Evolutionary conservation across 1,140 invertebrate species (phyloP).

Genomic region (Bombus balteatus): DNA sequence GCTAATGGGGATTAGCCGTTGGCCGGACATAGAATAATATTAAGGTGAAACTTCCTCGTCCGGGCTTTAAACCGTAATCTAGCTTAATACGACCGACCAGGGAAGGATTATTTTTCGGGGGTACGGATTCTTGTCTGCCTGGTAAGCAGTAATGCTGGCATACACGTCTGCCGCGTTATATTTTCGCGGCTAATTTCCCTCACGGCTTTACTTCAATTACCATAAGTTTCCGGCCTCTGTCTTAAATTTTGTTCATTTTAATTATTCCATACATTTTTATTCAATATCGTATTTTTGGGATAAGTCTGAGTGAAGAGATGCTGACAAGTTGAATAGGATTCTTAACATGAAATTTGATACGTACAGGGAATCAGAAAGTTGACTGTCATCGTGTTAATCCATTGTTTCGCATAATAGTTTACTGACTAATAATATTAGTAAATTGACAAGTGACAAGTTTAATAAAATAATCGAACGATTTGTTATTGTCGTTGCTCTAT

Average conservation of each 20-base stretch:
- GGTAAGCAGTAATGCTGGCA: background rate
- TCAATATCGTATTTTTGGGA: background rate
- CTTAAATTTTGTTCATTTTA: background rate
- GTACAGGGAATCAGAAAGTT: too few species aligned
- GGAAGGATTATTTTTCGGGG: slow-evolving; percentile 63
- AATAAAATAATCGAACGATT: too few species aligned
- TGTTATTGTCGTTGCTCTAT: too few species aligned
- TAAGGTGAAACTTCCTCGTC: slow-evolving; percentile 56
- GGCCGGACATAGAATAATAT: slow-evolving; percentile 62
- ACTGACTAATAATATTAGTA: too few species aligned
- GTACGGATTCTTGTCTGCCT: slow-evolving; percentile 16
- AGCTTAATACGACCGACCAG: slow-evolving; percentile 42
- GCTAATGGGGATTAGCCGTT: slow-evolving; percentile 68
- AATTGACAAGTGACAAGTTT: too few species aligned
- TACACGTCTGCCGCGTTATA: background rate
- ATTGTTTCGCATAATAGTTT: too few species aligned
- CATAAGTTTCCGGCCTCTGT: slow-evolving; percentile 1
- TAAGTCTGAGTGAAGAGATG: background rate
- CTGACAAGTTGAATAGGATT: background rate
- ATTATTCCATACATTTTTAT: too few species aligned
- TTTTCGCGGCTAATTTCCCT: slow-evolving; percentile 11
- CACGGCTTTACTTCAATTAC: background rate
- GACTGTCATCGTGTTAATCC: too few species aligned
- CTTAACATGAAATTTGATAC: background rate
- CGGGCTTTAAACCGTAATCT: slow-evolving; percentile 53